Conservation (phyloP, 2,888 invertebrate species). For the Blera fallax region DNA sequence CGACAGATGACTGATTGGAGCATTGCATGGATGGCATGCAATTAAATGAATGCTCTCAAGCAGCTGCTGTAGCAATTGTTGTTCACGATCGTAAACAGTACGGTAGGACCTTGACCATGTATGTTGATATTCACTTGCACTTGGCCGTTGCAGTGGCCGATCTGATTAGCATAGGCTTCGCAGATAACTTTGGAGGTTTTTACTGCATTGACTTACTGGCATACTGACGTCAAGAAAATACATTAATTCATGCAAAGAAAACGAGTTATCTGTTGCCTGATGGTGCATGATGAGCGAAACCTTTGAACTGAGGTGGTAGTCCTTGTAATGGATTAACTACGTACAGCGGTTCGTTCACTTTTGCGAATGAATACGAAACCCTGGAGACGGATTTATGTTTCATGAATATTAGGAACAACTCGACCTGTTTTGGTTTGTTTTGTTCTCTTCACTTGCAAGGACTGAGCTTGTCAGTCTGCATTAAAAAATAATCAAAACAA, state of each 20-base stretch:
- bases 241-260: not conserved
- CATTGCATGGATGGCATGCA: conserved; percentile 39
- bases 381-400: not conserved
- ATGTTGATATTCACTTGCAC: conserved; percentile 32
- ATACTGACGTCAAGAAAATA: conserved; percentile 7
- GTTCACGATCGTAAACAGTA: conserved; percentile 2
- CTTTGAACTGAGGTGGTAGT: conserved; percentile 18
- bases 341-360: not conserved
- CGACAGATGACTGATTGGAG: conserved; percentile 48
- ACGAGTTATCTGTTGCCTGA: not conserved
- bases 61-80: conserved; percentile 11
- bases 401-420: not conserved
- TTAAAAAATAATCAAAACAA: too few relatives aligned
- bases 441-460: not conserved
- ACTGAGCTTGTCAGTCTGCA: too few relatives aligned
- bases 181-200: not conserved
- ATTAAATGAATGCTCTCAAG: conserved; percentile 20
- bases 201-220: not conserved
- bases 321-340: conserved; percentile 8
- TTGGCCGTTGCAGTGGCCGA: not conserved
- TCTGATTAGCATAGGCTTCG: not conserved
- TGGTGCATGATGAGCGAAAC: conserved; percentile 28
- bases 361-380: not conserved
- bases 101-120: conserved; percentile 51
- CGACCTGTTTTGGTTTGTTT: not conserved